Conservation (phyloP, 2,888 invertebrate species). For the Frankliniella fusca region DNA sequence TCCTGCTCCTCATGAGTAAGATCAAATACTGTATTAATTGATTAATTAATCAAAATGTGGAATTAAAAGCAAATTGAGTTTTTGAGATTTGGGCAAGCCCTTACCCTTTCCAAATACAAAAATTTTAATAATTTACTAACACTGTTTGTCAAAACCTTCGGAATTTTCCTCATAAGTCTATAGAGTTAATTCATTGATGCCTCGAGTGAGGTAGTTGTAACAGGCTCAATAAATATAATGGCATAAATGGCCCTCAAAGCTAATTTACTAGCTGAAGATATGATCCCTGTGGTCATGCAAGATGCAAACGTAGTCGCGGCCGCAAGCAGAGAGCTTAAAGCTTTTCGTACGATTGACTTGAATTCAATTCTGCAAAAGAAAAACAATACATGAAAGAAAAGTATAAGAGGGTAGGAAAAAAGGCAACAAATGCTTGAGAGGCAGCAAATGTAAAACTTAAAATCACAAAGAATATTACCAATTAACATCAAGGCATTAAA, state of each 20-base stretch:
- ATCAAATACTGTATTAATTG: no score
- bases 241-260: slow-evolving; percentile 23
- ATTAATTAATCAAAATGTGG: no score
- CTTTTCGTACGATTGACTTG: slow-evolving; percentile 88
- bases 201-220: not conserved
- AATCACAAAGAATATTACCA: no score
- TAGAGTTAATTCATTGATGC: not conserved
- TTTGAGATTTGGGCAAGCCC: no score
- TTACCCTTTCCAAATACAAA: not conserved
- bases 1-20: no score
- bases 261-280: slow-evolving; percentile 30
- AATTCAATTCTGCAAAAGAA: slow-evolving; percentile 83
- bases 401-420: slow-evolving; percentile 12
- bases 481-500: no score
- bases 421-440: no score
- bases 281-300: slow-evolving; percentile 31
- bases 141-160: no score
- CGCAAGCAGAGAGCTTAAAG: slow-evolving; percentile 61
- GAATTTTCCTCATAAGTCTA: no score
- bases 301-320: slow-evolving; percentile 45
- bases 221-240: not conserved
- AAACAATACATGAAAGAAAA: slow-evolving; percentile 42
- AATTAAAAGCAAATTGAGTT: slow-evolving; percentile 38
- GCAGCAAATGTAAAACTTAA: no score
- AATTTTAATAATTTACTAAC: not conserved